Base-by-base conservation (phyloP, 1,140 invertebrate species). In the Yoshiicerus persimilis region DNA sequence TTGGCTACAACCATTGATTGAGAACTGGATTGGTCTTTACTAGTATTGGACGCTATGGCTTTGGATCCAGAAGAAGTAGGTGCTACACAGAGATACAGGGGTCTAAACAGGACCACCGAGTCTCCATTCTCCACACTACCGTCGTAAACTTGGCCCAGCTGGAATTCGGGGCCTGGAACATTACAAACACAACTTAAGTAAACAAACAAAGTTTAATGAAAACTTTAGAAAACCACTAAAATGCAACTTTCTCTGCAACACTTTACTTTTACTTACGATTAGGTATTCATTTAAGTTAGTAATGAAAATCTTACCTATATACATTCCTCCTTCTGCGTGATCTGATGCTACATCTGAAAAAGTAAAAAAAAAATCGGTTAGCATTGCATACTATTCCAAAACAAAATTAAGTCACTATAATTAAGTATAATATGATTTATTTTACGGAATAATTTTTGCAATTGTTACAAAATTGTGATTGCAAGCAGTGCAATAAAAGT, bases 71-170 rank as follows among this genome's bases (percentile, higher is more conserved):
- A 84, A 8, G 23, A 20, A 38, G 20, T 83, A 10, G 88, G 80
- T 56, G 88, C 92, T 5, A 95, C 94, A 89, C 94, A 95, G 16
- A 95, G 94, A 92, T 96, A 96, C 16, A 95, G 94, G 0, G 95
- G 95, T 84, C 94, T 92, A 92, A 96, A 96, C 4, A 96, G 92
- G n/a, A 96, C 94, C 11, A 94, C 92, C 4, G 93, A 92, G 89
- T 94, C 93, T 85, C 91, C 94, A 34, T 90, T 91, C 13, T 91
- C 91, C 27, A 92, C 34, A 30, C 93, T 93, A n/a, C 96, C 96
- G 92, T 97, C 96, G 92, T 97, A 97, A 4, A 97, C 96, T 92
- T 97, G 95, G 4, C 96, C 96, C 10, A 96, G 91, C 41, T 96
- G 94, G 92, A 97, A 97, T 92, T 97, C 96, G 0, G 96, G 96